These are phyloP conservation scores for Lampropteryx suffumata DNA, from an alignment of 2,888 invertebrate genomes.

Conservation along the genomic window DNA sequence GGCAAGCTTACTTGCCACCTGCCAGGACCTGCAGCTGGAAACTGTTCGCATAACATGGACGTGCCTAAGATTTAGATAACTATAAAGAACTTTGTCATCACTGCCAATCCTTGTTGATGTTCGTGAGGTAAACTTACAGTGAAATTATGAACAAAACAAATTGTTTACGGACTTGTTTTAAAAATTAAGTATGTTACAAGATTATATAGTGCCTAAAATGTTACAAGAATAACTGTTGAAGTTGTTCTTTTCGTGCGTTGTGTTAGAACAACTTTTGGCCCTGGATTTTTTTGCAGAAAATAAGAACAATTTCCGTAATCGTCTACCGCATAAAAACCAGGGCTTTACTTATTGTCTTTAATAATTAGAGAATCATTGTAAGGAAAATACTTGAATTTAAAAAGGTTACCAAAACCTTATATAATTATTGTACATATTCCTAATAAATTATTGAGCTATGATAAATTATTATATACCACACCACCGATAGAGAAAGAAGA, in stretches of 20 bases:
- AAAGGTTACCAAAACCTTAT: constrained; percentile 13
- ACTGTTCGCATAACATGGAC: no score
- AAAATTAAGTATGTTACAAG: constrained; percentile 2
- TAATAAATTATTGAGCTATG: constrained; percentile 6
- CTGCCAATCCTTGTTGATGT: constrained; percentile 28
- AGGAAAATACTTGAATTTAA: constrained; percentile 21
- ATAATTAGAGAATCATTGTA: constrained; percentile 20
- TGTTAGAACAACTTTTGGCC: constrained; percentile 21
- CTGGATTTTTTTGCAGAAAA: neutral
- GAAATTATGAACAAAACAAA: constrained; percentile 1
- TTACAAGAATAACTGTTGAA: constrained; percentile 23
- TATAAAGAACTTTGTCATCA: constrained; percentile 10
- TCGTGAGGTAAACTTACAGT: constrained; percentile 7
- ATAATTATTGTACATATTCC: constrained; percentile 25
- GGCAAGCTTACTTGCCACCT: no score
- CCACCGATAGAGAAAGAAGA: no score
- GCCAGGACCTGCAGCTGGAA: no score
- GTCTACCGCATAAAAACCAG: neutral
- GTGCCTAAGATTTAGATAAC: no score
- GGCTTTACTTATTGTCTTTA: constrained; percentile 17
- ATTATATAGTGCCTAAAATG: constrained; percentile 26
- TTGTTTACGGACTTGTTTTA: constrained; percentile 12
- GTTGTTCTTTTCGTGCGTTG: constrained; percentile 28
- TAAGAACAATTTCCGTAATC: no score
- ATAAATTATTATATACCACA: no score